Conservation (phyloP, 2,888 invertebrate species). For the Lumbricus terrestris region DNA sequence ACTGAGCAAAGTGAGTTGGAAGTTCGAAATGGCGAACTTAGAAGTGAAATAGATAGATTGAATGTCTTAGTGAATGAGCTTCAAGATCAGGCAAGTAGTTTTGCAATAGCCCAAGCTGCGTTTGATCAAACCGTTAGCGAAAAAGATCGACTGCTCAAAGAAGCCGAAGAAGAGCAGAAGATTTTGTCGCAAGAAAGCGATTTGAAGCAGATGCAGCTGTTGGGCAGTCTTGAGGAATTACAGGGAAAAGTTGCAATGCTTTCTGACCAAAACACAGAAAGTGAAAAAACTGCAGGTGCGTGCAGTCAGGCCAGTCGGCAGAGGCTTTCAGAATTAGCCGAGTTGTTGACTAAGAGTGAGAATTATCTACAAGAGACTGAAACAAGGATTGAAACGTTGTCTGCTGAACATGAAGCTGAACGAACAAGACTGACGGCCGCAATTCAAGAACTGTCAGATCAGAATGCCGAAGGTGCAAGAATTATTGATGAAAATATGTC, state of each 20-base stretch:
- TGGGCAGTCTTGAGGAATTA: background rate
- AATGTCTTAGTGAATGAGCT: background rate
- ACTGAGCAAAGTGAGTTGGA: background rate
- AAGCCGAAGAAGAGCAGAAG: background rate
- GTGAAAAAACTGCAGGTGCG: background rate
- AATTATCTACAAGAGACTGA: background rate
- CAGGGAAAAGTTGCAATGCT: background rate
- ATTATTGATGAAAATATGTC: background rate
- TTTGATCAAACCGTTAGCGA: background rate
- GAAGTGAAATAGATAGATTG: background rate
- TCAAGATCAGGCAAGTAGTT: background rate
- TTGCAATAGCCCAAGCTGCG: background rate
- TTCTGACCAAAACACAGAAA: background rate
- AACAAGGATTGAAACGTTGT: background rate
- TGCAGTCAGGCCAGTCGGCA: too few relatives aligned
- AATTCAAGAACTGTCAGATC: background rate
- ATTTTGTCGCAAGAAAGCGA: background rate
- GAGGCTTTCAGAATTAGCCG: background rate
- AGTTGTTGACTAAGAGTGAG: background rate
- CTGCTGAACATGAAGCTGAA: slow-evolving; percentile 5
- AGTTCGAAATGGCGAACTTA: background rate
- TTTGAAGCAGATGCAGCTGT: background rate
- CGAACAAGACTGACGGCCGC: background rate
- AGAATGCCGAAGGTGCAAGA: background rate
- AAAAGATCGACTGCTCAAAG: background rate